These are phyloP conservation scores for Strongylocentrotus purpuratus DNA, from an alignment of 35 echinoderm and acorn worm genomes.

Conservation along the genomic window DNA sequence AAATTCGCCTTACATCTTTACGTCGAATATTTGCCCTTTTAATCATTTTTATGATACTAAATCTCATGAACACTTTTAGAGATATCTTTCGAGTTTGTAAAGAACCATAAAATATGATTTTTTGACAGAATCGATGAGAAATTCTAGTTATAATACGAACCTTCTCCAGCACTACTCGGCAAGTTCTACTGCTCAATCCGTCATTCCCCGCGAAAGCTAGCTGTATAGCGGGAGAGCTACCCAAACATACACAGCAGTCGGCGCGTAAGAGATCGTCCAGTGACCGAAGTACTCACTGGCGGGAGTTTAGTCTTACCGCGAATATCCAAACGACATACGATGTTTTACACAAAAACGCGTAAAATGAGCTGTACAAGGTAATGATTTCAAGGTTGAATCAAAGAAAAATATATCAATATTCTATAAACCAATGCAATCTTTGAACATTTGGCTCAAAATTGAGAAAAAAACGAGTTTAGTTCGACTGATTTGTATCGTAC, in stretches of 20 bases:
- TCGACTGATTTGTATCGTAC: neutral
- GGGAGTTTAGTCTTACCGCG: constrained; percentile 6
- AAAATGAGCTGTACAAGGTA: neutral
- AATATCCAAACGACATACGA: neutral
- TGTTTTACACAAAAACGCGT: neutral
- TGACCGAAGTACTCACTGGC: constrained; percentile 13
- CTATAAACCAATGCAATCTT: neutral
- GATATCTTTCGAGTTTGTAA: neutral
- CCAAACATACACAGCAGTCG: neutral
- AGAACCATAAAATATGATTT: neutral
- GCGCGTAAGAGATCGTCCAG: neutral
- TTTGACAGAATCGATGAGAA: neutral
- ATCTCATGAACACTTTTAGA: neutral
- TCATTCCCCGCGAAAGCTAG: neutral
- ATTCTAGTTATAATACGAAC: neutral
- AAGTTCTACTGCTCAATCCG: neutral
- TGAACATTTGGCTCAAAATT: neutral
- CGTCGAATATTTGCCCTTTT: neutral
- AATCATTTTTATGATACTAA: neutral
- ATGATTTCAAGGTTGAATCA: neutral
- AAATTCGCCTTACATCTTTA: neutral
- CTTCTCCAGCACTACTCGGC: neutral
- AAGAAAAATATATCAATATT: neutral
- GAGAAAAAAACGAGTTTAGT: neutral
- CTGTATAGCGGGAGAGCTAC: neutral